phyloP scores from a whole-genome alignment of 2,113 vertebrate genomes.

The Pimephales promelas region DNA sequence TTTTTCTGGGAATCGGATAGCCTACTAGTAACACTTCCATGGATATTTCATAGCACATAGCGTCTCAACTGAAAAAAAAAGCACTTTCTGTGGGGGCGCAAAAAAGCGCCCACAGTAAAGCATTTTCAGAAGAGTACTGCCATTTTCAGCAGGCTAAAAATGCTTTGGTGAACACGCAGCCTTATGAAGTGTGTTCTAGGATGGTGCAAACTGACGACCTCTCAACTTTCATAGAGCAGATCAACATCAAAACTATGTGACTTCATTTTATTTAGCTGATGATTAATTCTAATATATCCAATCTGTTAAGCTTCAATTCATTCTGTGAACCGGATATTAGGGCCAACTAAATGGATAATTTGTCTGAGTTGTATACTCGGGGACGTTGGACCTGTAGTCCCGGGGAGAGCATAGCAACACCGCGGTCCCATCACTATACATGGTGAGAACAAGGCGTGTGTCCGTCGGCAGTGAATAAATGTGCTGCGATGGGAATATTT shows the following conservation, averaged over 20 bases:
- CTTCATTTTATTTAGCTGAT: not conserved
- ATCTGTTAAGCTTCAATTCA: too few relatives aligned
- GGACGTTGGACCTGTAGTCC: not conserved
- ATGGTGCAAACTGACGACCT: not conserved
- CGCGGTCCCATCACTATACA: not conserved
- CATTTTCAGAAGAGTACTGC: too few relatives aligned
- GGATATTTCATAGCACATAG: too few relatives aligned
- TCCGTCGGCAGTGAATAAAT: not conserved
- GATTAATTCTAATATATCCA: not conserved
- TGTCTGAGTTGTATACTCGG: too few relatives aligned
- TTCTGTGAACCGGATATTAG: not conserved
- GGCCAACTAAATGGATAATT: not conserved
- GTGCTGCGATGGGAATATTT: conserved; percentile 15
- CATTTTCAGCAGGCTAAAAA: too few relatives aligned
- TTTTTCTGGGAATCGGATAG: too few relatives aligned
- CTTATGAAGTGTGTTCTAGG: not conserved
- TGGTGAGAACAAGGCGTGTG: not conserved
- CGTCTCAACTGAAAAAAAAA: too few relatives aligned
- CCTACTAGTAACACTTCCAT: too few relatives aligned
- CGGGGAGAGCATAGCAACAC: not conserved
- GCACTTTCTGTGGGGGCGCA: too few relatives aligned
- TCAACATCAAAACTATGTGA: not conserved
- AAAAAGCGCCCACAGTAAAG: too few relatives aligned
- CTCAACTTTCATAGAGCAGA: not conserved
- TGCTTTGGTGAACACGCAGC: too few relatives aligned